These are phyloP conservation scores for Therioaphis trifolii DNA, from an alignment of 2,888 invertebrate species.

Conservation along the genomic window DNA sequence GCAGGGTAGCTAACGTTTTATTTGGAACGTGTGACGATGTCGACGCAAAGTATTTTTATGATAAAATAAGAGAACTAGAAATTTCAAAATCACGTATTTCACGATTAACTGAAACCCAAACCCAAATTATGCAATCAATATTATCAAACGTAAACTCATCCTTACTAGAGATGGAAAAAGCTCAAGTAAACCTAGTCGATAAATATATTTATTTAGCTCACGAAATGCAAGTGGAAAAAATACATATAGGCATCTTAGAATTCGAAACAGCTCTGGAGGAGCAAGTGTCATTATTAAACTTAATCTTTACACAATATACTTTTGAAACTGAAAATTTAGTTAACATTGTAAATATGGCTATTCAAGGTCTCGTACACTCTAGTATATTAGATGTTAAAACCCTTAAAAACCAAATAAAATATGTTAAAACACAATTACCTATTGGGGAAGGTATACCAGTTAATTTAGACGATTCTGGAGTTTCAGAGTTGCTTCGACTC, in stretches of 20 bases:
- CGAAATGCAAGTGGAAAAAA: neutral
- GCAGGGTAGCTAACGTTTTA: neutral
- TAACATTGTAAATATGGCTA: conserved; percentile 3
- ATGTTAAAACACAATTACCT: too few relatives aligned
- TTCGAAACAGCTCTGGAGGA: conserved; percentile 14
- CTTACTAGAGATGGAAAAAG: neutral
- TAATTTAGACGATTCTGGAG: too few relatives aligned
- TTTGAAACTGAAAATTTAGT: conserved; percentile 25
- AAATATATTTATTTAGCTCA: neutral
- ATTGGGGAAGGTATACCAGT: too few relatives aligned
- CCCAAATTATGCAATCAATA: neutral
- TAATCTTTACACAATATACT: conserved; percentile 1
- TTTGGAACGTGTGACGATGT: neutral
- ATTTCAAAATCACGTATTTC: neutral
- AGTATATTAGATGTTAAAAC: neutral
- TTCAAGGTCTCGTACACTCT: conserved; percentile 1
- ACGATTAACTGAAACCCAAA: neutral
- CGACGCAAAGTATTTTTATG: neutral
- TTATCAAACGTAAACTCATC: neutral
- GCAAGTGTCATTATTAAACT: neutral
- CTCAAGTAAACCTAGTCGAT: neutral
- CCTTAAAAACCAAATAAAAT: too few relatives aligned
- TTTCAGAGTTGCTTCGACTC: too few relatives aligned
- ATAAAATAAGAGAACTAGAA: neutral
- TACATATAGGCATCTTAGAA: conserved; percentile 4